These are phyloP conservation scores for Saccopteryx leptura DNA, from an alignment of 2,113 vertebrate species.

Conservation along the genomic window DNA sequence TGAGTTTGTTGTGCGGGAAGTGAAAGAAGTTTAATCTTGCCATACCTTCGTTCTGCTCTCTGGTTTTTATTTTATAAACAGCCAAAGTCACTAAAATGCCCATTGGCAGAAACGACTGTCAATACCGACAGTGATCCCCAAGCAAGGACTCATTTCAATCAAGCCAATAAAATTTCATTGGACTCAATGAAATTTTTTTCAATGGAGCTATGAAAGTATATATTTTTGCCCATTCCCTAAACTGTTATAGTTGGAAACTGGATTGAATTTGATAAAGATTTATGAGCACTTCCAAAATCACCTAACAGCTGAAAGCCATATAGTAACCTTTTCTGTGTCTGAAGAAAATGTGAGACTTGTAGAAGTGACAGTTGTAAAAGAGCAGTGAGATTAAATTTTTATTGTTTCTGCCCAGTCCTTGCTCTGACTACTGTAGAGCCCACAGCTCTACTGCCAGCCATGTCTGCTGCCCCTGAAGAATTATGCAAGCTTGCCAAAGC, in stretches of 20 bases:
- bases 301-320: neutral
- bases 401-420: neutral
- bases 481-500: neutral
- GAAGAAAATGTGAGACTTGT: neutral
- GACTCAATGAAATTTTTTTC: constrained; percentile 50
- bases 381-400: neutral
- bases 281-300: constrained; percentile 22
- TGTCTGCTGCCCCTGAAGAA: neutral
- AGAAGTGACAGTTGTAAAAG: neutral
- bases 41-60: neutral
- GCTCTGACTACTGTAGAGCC: neutral
- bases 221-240: constrained; percentile 30
- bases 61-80: constrained; percentile 29
- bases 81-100: neutral
- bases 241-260: constrained; percentile 25
- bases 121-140: neutral
- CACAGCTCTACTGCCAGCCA: neutral
- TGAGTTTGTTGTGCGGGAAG: neutral
- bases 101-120: neutral
- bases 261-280: constrained; percentile 63
- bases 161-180: constrained; percentile 63
- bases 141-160: constrained; percentile 30
- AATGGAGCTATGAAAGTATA: constrained; percentile 29
- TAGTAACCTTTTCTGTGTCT: constrained; percentile 28
- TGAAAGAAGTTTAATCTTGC: neutral